Base-by-base conservation (phyloP, 2,113 vertebrate species). In the Tonatia bakeri region DNA sequence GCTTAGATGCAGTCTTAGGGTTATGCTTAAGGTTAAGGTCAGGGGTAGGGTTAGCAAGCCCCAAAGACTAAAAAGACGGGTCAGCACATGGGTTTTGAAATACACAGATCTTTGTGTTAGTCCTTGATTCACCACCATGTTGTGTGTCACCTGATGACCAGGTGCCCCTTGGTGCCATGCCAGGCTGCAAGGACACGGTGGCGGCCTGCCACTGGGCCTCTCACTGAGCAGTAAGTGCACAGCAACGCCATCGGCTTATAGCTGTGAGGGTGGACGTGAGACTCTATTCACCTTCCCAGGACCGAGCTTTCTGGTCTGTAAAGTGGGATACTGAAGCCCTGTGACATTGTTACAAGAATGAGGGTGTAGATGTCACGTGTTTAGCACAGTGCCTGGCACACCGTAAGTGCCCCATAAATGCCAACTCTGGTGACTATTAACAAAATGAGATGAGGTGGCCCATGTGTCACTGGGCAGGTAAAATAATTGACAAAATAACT, bases 191-290 rank as follows among this genome's bases (percentile, higher is more conserved):
- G 61, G 47, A 14, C 9, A 1, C 33, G 5, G 0, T 5, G 45
- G n/a, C 9, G 11, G 31, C 56, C 20, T 12, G 28, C 28, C 36
- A 16, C n/a, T 13, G 20, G 67, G 65, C 12, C 38, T 56, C 38
- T 28, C 13, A 1, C 5, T 3, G 59, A 43, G 65, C 59, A 22
- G 50, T 40, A 56, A 7, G 12, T 20, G 28, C 43, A 12, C 0
- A 3, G 45, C 7, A 0, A 0, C 2, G 7, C 9, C 1, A 3
- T 5, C 6, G 65, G 59, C 16, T 2, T 2, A 43, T 4, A 24
- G 59, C 73, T 56, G 28, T 7, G 72, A 43, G 24, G 38, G 4
- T 15, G 45, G 36, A 12, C 28, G n/a, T 11, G 43, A 36, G 19
- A 3, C 12, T 2, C 36, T 20, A 4, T 4, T 20, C 14, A 0